A percentile compares a stretch with the other conserved stretches of the same genome.
Evolutionary conservation across 2,797 vertebrate genomes (phyloP).

Genomic region (Sparus aurata): DNA sequence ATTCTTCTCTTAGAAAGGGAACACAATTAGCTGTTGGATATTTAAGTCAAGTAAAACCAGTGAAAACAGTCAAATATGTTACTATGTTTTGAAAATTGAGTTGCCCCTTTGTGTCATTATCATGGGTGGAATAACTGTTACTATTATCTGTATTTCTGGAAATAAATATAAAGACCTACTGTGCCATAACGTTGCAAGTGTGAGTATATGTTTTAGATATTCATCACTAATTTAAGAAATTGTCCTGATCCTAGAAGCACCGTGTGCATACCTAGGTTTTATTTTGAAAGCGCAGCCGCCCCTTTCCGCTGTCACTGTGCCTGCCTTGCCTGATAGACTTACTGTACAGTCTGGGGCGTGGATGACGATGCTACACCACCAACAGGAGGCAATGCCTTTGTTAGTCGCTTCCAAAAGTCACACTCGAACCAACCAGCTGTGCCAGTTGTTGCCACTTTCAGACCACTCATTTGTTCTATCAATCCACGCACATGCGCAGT

Average conservation of each 20-base stretch:
- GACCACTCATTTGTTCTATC: slow-evolving; percentile 3
- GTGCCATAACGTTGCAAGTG: too few species aligned
- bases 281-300: slow-evolving; percentile 36
- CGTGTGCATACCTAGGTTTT: slow-evolving; percentile 13
- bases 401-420: slow-evolving; percentile 56
- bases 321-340: slow-evolving; percentile 5
- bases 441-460: neutral
- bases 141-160: neutral
- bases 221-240: neutral
- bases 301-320: neutral
- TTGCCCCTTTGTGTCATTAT: too few species aligned
- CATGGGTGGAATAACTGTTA: too few species aligned
- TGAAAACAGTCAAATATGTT: too few species aligned
- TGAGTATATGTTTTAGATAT: neutral
- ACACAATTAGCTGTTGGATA: too few species aligned
- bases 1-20: too few species aligned
- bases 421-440: slow-evolving; percentile 15
- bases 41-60: too few species aligned
- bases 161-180: neutral
- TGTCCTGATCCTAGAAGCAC: neutral
- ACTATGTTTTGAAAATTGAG: too few species aligned
- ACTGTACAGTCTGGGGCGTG: slow-evolving; percentile 78
- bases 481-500: slow-evolving; percentile 46
- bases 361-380: slow-evolving; percentile 68
- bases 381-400: slow-evolving; percentile 67